Evolutionary conservation across 2,888 invertebrate species (phyloP).

Genomic region (Zonitis immaculata): DNA sequence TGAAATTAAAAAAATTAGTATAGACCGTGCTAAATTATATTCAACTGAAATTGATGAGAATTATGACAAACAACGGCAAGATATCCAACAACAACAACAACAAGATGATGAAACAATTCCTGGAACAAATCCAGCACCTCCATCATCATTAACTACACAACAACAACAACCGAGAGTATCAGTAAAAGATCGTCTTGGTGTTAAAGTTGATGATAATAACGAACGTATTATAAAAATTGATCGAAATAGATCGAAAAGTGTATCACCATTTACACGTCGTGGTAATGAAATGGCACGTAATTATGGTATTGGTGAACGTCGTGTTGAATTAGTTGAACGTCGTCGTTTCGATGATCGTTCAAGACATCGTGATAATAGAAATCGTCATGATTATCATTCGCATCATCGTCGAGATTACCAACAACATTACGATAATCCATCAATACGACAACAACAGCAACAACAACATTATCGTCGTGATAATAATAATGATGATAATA

Average conservation of each 20-base stretch:
- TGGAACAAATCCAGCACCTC: constrained; percentile 40
- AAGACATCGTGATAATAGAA: constrained; percentile 42
- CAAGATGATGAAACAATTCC: constrained; percentile 6
- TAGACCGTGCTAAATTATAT: constrained; percentile 64
- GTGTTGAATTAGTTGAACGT: constrained; percentile 39
- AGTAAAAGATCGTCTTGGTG: constrained; percentile 75
- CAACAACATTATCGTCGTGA: neutral
- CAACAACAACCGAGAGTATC: constrained; percentile 56
- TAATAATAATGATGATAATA: constrained; percentile 18
- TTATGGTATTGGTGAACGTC: constrained; percentile 43
- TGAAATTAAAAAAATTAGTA: constrained; percentile 69
- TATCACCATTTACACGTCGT: constrained; percentile 51
- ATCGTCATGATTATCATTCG: constrained; percentile 36
- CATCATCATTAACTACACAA: constrained; percentile 16
- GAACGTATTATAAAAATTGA: constrained; percentile 55
- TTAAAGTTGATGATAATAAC: constrained; percentile 63
- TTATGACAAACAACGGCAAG: constrained; percentile 25
- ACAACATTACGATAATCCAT: constrained; percentile 9
- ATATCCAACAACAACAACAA: constrained; percentile 13
- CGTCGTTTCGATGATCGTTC: constrained; percentile 28
- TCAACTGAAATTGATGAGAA: constrained; percentile 46
- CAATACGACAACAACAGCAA: constrained; percentile 11
- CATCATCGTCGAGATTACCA: constrained; percentile 28
- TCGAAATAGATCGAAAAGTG: constrained; percentile 47
- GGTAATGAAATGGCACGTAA: constrained; percentile 44